phyloP scores from a whole-genome alignment of 2,113 vertebrate genomes.

The Murina feae region DNA sequence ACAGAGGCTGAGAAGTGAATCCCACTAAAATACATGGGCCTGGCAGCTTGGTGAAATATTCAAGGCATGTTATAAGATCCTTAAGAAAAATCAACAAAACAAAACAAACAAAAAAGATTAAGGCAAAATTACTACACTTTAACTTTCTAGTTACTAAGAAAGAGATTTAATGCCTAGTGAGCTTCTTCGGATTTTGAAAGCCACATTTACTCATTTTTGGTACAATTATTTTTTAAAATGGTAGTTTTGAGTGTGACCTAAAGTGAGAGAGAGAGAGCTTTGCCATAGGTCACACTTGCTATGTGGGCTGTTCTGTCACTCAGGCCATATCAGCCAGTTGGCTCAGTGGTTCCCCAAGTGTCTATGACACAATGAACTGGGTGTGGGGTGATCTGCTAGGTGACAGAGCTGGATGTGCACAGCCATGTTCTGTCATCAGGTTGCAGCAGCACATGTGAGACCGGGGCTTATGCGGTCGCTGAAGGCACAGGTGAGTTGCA shows the following conservation, averaged over 20 bases:
- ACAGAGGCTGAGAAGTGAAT: not conserved
- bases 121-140: not conserved
- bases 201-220: not conserved
- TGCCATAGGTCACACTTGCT: not conserved
- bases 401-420: not conserved
- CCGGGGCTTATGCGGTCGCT: not conserved
- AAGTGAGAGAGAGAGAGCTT: not conserved
- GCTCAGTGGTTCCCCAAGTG: not conserved
- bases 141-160: not conserved
- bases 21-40: not conserved
- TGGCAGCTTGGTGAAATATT: not conserved
- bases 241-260: not conserved
- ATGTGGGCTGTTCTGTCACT: not conserved
- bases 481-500: not conserved
- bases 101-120: not conserved
- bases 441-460: not conserved
- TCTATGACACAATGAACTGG: fast-evolving
- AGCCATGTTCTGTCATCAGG: not conserved
- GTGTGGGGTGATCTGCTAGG: not conserved
- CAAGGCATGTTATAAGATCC: not conserved
- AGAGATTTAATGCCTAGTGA: not conserved
- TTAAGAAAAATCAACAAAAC: not conserved
- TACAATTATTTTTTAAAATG: not conserved
- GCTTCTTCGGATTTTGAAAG: not conserved
- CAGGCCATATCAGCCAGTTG: not conserved